Conservation (phyloP, 2,113 vertebrate species). For the Corythoichthys intestinalis region DNA sequence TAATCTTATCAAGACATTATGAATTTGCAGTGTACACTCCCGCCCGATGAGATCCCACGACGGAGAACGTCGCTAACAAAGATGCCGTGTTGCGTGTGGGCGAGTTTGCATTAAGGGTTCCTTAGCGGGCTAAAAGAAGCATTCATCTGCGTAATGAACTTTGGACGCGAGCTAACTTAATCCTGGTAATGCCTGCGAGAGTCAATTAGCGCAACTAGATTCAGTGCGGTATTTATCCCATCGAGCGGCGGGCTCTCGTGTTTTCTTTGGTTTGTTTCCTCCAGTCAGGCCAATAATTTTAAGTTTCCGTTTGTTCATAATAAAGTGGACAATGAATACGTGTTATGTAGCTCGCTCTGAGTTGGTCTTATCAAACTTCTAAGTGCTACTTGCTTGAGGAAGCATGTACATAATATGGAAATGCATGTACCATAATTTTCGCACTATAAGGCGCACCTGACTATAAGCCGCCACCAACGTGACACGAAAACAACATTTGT, state of each 20-base stretch:
- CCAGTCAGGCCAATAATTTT: not conserved
- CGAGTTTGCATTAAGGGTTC: slow-evolving; percentile 52
- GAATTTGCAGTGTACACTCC: not conserved
- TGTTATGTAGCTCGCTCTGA: not conserved
- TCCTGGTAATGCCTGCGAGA: slow-evolving; percentile 73
- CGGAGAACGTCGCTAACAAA: slow-evolving; percentile 14
- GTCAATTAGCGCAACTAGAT: slow-evolving; percentile 72
- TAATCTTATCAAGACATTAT: no score
- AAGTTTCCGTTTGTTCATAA: not conserved
- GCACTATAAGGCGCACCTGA: no score
- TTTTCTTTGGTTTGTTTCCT: slow-evolving; percentile 19
- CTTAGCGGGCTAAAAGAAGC: slow-evolving; percentile 67
- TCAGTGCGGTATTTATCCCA: slow-evolving; percentile 68
- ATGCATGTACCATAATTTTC: no score
- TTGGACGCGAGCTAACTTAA: slow-evolving; percentile 72
- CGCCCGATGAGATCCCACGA: not conserved
- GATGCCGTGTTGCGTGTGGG: slow-evolving; percentile 41
- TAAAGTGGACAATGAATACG: not conserved
- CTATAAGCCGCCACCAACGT: no score
- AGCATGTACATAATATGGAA: not conserved
- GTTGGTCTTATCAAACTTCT: not conserved
- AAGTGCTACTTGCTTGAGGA: not conserved
- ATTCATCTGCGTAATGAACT: slow-evolving; percentile 75
- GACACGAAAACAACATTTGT: no score
- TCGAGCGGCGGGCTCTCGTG: slow-evolving; percentile 34